Evolutionary conservation across 2,113 vertebrate species (phyloP).

Genomic region (Micromys minutus): DNA sequence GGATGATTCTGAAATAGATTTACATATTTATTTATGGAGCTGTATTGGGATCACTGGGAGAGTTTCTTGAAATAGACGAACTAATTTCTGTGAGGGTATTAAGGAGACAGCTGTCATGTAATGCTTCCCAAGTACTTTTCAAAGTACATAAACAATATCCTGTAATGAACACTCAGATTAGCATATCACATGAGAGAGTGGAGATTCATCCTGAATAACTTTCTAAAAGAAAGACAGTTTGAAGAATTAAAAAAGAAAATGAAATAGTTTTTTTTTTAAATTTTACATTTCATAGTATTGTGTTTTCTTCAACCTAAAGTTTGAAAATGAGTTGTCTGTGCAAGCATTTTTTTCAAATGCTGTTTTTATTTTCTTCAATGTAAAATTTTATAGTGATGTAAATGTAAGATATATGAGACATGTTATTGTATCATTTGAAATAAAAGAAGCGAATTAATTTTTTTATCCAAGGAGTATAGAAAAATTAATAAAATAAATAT

Average conservation of each 20-base stretch:
- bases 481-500: not conserved
- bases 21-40: conserved; percentile 74
- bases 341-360: not conserved
- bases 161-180: conserved; percentile 77
- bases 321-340: not conserved
- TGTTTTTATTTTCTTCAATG: not conserved
- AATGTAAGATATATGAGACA: not conserved
- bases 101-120: conserved; percentile 77
- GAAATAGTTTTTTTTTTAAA: not conserved
- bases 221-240: conserved; percentile 49
- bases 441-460: not conserved
- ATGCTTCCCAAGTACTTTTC: conserved; percentile 73
- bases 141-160: conserved; percentile 74
- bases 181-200: conserved; percentile 71
- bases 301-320: conserved; percentile 7
- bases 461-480: not conserved
- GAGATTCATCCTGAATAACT: conserved; percentile 60
- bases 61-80: conserved; percentile 77
- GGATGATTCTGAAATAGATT: conserved; percentile 75
- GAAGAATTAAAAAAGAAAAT: conserved; percentile 42
- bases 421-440: not conserved
- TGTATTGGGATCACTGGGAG: conserved; percentile 68
- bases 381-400: not conserved
- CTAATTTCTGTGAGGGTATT: conserved; percentile 70
- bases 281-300: not conserved